A percentile compares a stretch with the other conserved stretches of the same genome.
phyloP scores from a whole-genome alignment of 1,140 invertebrate species.

The Mactra quadrangularis region DNA sequence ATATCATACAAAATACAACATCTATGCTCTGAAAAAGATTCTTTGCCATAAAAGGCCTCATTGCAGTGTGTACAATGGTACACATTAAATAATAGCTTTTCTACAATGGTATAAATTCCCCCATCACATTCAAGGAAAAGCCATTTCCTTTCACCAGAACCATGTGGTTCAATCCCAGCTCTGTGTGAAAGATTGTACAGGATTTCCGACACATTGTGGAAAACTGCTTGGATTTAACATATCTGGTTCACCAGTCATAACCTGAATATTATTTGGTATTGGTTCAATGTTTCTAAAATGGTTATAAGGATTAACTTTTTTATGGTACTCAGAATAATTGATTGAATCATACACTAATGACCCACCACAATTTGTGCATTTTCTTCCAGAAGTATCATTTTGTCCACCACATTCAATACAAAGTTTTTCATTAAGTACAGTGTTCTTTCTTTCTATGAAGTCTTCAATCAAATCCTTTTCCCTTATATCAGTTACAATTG shows the following conservation, averaged over 20 bases:
- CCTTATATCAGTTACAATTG: constrained; percentile 7
- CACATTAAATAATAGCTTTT: constrained; percentile 43
- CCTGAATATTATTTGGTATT: constrained; percentile 12
- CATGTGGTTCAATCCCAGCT: constrained; percentile 21
- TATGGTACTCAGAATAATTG: constrained; percentile 23
- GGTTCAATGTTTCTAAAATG: neutral
- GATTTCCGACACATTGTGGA: constrained; percentile 34
- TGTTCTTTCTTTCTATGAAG: neutral
- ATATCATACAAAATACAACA: constrained; percentile 5
- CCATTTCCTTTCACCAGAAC: constrained; percentile 21
- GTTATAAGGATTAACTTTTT: constrained; percentile 22
- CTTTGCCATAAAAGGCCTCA: constrained; percentile 7
- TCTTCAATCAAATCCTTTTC: constrained; percentile 34
- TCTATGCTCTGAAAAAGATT: neutral
- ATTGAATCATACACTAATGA: neutral
- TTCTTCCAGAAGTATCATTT: constrained; percentile 47
- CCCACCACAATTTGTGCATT: constrained; percentile 52
- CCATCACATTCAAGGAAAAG: constrained; percentile 59
- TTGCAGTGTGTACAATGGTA: neutral
- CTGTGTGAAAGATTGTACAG: constrained; percentile 20
- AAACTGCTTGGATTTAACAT: constrained; percentile 46
- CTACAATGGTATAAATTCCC: constrained; percentile 53
- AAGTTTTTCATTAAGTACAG: constrained; percentile 8
- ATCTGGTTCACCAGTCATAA: constrained; percentile 53
- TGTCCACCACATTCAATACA: constrained; percentile 54